These are phyloP conservation scores for Dicrostonyx torquatus DNA, from an alignment of 2,797 vertebrate genomes.

Conservation along the genomic window DNA sequence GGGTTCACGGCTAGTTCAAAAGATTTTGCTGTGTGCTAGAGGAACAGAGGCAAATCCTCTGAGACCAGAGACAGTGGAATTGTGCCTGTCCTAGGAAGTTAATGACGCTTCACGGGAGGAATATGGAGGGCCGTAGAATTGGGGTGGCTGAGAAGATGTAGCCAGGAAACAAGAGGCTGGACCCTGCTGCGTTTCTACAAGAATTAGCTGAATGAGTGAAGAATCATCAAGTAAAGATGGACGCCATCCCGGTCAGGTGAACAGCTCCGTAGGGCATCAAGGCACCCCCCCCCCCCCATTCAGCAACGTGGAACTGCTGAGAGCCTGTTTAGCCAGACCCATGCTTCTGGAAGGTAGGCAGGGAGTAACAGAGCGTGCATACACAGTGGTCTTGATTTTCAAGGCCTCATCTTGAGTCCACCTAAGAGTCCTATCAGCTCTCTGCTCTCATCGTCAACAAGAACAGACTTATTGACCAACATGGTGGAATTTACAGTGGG, in stretches of 20 bases:
- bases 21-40: neutral
- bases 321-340: too few species aligned
- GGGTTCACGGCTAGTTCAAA: neutral
- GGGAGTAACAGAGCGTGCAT: accelerated
- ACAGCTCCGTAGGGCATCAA: neutral
- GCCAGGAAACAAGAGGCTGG: too few species aligned
- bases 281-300: accelerated
- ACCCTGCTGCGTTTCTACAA: accelerated
- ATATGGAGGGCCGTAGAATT: neutral
- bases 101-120: neutral
- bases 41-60: neutral
- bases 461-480: neutral
- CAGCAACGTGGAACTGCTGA: too few species aligned
- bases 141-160: neutral
- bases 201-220: neutral
- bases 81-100: neutral
- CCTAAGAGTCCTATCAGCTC: neutral
- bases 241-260: neutral
- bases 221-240: neutral
- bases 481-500: neutral
- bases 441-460: neutral
- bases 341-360: neutral
- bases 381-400: neutral
- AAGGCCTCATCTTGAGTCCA: neutral
- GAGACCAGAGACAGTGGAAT: neutral